A percentile compares a stretch with the other conserved stretches of the same genome.
These are phyloP conservation scores for Anticlea derivata DNA, from an alignment of 2,888 invertebrate genomes.

Conservation along the genomic window DNA sequence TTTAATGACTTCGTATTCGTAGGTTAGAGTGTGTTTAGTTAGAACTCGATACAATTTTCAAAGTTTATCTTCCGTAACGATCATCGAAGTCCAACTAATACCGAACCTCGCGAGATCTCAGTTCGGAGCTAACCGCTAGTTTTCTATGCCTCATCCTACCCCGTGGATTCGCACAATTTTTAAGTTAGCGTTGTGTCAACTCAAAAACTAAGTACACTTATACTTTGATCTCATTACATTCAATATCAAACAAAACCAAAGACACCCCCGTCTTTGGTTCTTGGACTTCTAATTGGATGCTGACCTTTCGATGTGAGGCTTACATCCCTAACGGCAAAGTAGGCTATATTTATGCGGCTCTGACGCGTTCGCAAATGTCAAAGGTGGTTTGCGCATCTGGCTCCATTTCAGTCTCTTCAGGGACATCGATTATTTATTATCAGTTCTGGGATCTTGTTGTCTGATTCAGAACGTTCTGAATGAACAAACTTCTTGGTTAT, in stretches of 20 bases:
- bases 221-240: neutral
- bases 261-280: no score
- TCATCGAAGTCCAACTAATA: no score
- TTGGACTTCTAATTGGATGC: slow-evolving; percentile 15
- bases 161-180: no score
- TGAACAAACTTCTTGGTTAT: neutral
- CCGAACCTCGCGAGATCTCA: no score
- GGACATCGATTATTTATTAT: slow-evolving; percentile 11
- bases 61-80: no score
- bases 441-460: slow-evolving; percentile 2
- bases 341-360: slow-evolving; percentile 5
- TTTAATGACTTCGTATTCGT: no score
- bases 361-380: slow-evolving; percentile 28
- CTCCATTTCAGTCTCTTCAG: slow-evolving; percentile 21
- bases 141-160: no score
- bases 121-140: no score
- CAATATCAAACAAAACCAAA: neutral
- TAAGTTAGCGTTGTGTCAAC: neutral
- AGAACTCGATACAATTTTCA: no score
- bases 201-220: neutral
- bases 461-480: neutral
- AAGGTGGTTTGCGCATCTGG: slow-evolving; percentile 18
- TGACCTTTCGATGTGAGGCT: slow-evolving; percentile 19
- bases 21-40: no score
- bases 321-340: slow-evolving; percentile 12